Conservation (phyloP, 2,113 vertebrate genomes). For the Prunella himalayana region DNA sequence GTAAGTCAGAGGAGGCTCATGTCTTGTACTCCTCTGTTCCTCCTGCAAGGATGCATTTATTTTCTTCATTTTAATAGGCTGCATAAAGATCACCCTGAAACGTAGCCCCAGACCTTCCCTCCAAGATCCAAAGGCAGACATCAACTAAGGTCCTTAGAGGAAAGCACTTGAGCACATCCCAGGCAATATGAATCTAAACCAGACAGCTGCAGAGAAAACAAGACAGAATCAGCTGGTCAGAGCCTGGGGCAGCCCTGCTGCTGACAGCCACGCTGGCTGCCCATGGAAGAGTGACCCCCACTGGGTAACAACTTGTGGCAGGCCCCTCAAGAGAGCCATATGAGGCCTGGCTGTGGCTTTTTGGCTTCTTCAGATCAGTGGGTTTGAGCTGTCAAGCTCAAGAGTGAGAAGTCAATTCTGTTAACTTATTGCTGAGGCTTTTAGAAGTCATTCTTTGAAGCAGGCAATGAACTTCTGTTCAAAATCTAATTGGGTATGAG, state of each 20-base stretch:
- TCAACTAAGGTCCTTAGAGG: not conserved
- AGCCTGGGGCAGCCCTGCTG: not conserved
- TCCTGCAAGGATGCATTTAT: not conserved
- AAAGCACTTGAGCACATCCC: not conserved
- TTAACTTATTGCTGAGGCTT: not conserved
- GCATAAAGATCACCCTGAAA: not conserved
- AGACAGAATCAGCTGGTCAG: not conserved
- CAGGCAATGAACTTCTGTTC: not conserved
- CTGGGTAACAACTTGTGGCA: fast-evolving
- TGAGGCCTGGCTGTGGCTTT: not conserved
- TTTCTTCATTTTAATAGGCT: not conserved
- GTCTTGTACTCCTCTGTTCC: not conserved
- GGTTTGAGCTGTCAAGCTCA: not conserved
- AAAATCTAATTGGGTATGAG: not conserved
- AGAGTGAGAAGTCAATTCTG: not conserved
- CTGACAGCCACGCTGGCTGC: not conserved
- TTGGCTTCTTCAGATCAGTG: not conserved
- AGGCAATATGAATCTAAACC: not conserved
- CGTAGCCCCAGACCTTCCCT: not conserved
- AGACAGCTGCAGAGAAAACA: not conserved
- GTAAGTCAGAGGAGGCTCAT: not conserved
- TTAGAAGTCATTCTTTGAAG: not conserved
- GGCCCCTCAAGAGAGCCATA: fast-evolving
- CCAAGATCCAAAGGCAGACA: not conserved
- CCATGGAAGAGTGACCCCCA: fast-evolving